Conservation (phyloP, 2,113 vertebrate species). For the Sinocyclocheilus grahami region DNA sequence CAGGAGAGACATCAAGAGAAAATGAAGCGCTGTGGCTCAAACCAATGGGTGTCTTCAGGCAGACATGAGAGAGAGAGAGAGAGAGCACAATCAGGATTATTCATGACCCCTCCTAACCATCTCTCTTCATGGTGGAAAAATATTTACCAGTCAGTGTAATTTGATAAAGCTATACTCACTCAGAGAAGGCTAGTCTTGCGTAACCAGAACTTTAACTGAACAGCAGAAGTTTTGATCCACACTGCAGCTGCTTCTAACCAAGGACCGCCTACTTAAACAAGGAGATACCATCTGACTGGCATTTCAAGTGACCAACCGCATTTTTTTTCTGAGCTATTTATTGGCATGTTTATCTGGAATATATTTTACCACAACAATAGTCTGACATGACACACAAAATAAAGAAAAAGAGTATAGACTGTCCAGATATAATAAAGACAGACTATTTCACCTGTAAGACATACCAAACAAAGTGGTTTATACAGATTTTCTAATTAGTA, state of each 20-base stretch:
- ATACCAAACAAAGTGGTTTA: background rate
- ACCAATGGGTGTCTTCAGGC: conserved; percentile 25
- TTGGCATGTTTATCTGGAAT: background rate
- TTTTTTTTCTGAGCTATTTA: background rate
- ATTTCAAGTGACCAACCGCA: background rate
- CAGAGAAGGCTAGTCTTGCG: background rate
- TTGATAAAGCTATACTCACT: background rate
- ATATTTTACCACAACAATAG: background rate
- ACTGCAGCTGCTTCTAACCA: background rate
- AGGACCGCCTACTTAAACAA: background rate
- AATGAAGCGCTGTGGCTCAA: conserved; percentile 27
- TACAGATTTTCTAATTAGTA: background rate
- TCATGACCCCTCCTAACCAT: conserved; percentile 33
- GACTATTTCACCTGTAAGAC: background rate
- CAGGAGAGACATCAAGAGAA: conserved; percentile 38
- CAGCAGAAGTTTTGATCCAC: background rate
- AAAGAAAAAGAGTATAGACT: background rate
- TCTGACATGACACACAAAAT: background rate
- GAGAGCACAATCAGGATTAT: conserved; percentile 25
- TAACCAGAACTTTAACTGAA: background rate
- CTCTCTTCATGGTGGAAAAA: conserved; percentile 26
- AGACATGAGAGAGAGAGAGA: background rate
- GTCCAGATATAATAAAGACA: background rate
- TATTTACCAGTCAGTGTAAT: conserved; percentile 8
- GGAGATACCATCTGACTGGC: background rate